These are phyloP conservation scores for Odontomyia ornata DNA, from an alignment of 2,888 invertebrate species.

Conservation along the genomic window DNA sequence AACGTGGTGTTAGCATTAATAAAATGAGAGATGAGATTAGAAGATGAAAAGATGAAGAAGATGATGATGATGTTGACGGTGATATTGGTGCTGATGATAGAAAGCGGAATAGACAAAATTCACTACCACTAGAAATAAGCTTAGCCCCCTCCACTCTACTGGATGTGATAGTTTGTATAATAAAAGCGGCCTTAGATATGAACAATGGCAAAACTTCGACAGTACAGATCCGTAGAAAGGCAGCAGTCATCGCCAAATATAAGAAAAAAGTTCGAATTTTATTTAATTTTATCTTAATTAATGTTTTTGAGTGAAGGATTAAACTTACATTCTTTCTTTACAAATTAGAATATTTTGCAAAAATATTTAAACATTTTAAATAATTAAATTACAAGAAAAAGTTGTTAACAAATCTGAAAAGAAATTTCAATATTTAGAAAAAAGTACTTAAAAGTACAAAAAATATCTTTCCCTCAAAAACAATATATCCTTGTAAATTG, in stretches of 20 bases:
- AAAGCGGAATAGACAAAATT: not conserved
- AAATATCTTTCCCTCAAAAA: not conserved
- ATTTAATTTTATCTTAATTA: not conserved
- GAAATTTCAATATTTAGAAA: not conserved
- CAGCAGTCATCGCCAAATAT: constrained; percentile 60
- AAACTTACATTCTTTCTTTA: no score
- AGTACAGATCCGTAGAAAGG: constrained; percentile 75
- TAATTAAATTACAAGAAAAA: not conserved
- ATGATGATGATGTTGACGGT: constrained; percentile 1
- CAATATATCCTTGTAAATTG: not conserved
- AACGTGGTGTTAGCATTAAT: constrained; percentile 18
- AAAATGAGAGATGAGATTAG: not conserved
- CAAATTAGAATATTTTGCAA: no score
- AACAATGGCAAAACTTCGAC: constrained; percentile 80
- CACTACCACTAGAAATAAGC: constrained; percentile 23
- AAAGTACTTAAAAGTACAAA: not conserved
- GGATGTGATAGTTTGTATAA: constrained; percentile 24
- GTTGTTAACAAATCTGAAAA: not conserved
- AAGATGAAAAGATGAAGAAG: constrained; percentile 1
- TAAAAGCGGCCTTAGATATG: constrained; percentile 64
- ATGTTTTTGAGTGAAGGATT: not conserved
- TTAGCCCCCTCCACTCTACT: constrained; percentile 21
- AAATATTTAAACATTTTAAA: not conserved
- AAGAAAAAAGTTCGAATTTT: constrained; percentile 61
- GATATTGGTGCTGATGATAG: not conserved